Base-by-base conservation (phyloP, 2,113 vertebrate genomes). In the Bubo blakistoni region DNA sequence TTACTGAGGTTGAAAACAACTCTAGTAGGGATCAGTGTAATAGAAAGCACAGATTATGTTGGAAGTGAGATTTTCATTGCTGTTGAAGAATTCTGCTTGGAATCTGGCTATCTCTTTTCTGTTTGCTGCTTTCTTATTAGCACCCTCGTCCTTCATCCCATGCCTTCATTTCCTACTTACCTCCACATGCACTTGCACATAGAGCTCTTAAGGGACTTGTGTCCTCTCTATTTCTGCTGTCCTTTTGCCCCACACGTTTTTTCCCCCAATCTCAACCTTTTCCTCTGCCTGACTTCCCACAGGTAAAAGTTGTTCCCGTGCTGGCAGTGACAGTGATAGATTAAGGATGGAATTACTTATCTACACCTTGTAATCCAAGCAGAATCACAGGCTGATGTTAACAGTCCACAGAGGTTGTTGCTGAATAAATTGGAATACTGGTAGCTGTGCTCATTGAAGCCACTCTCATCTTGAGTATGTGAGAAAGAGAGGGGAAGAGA, bases 381-480 rank as follows among this genome's bases (percentile, higher is more conserved):
- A 94, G 87, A 92, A 90, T 89, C 1, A 0, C 62, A 77, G 71
- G 51, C 66, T 73, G 81, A 62, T 90, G 66, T 91, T 95, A 91
- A 81, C 86, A 95, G 81, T 95, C 89, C 81, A 49, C 74, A 81
- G 91, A 73, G 90, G 62, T 79, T 94, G 84, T 84, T 88, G 73
- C 87, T 93, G 94, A 94, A 94, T 95, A 95, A 91, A 97, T 96
- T 95, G 92, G 78, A 93, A 85, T 91, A 59, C 87, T 73, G 79
- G 90, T 93, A 82, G 71, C 93, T 93, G 87, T 88, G 87, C 81
- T 94, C 54, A 52, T 47, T 94, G 93, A 81, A 92, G 89, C 86
- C 87, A 87, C 73, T 83, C 66, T 96, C 83, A 63, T 94, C 77
- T 71, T 67, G 26, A 90, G 69, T 72, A 70, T 0, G 3, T 88